phyloP scores from a whole-genome alignment of 1,140 invertebrate genomes.

The Panonychus citri region DNA sequence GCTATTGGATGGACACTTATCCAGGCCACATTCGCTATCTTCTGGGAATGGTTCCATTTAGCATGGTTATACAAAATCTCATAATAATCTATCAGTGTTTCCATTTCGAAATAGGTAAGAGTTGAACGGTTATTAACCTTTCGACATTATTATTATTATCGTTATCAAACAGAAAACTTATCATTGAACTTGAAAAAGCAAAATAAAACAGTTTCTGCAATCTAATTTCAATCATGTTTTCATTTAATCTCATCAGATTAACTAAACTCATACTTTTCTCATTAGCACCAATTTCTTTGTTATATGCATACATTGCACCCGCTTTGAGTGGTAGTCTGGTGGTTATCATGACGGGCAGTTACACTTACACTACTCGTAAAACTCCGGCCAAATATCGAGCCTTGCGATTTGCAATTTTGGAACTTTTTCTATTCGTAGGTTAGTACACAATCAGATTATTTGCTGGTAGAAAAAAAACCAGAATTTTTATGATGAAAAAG shows the following conservation, averaged over 20 bases:
- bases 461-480: too few relatives aligned
- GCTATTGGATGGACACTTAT: slow-evolving; percentile 5
- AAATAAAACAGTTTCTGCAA: too few relatives aligned
- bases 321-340: too few relatives aligned
- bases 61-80: background rate
- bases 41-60: background rate
- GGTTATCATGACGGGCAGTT: too few relatives aligned
- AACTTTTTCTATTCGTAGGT: slow-evolving; percentile 1
- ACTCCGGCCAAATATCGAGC: background rate
- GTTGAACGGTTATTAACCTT: background rate
- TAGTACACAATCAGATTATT: too few relatives aligned
- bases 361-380: background rate
- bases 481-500: background rate
- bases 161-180: too few relatives aligned
- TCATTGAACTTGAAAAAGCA: too few relatives aligned
- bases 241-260: background rate
- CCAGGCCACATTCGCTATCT: background rate
- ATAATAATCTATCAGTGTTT: background rate
- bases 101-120: background rate
- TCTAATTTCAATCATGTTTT: background rate
- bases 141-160: too few relatives aligned
- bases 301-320: too few relatives aligned
- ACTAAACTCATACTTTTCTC: background rate
- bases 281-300: too few relatives aligned
- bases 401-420: slow-evolving; percentile 6